Conservation (phyloP, 2,888 invertebrate genomes). For the Volucella inanis region DNA sequence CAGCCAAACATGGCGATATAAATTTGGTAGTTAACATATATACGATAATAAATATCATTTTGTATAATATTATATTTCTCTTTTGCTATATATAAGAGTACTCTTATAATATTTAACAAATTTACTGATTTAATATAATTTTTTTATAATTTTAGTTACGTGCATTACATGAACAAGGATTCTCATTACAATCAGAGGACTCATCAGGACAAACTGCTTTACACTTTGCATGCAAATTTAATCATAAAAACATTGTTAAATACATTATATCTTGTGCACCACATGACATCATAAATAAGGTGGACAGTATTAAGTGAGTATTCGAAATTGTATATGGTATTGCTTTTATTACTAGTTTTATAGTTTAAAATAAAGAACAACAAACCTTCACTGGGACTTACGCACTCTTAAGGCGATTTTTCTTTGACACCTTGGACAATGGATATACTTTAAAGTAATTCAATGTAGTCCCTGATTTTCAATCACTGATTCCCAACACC, state of each 20-base stretch:
- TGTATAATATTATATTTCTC: not conserved
- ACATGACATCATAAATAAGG: constrained; percentile 91
- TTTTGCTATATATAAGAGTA: constrained; percentile 7
- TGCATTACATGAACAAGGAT: constrained; percentile 92
- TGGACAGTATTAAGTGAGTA: constrained; percentile 91
- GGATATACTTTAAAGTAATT: too few relatives aligned
- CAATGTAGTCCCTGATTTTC: too few relatives aligned
- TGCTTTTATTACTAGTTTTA: not conserved
- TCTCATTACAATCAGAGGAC: constrained; percentile 92
- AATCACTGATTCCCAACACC: too few relatives aligned
- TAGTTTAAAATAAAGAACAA: not conserved
- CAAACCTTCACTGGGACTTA: too few relatives aligned
- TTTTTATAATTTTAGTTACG: constrained; percentile 86
- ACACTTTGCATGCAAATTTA: constrained; percentile 93
- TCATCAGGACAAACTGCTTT: constrained; percentile 94
- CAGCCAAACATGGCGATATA: constrained; percentile 92
- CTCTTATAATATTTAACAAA: constrained; percentile 33
- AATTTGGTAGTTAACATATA: constrained; percentile 85
- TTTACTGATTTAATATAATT: constrained; percentile 26
- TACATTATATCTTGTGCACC: constrained; percentile 94
- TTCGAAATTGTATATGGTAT: not conserved
- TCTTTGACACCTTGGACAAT: too few relatives aligned
- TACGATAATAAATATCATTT: constrained; percentile 5
- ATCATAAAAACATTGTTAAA: constrained; percentile 94
- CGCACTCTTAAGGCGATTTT: too few relatives aligned